Evolutionary conservation across 2,113 vertebrate genomes (phyloP).

Genomic region (Limnothrissa miodon): DNA sequence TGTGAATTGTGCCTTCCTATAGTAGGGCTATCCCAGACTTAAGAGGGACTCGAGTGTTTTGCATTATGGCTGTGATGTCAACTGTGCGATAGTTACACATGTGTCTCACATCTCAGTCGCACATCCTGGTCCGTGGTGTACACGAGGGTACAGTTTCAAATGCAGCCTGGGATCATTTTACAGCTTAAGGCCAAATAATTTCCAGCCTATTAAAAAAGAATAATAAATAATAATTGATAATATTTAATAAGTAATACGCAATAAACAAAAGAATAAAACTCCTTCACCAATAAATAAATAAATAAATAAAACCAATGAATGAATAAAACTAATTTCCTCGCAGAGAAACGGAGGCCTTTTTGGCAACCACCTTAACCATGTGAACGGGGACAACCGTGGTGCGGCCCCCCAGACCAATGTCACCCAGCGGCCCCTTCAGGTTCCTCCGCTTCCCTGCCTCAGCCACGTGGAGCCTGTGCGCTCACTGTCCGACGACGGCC

Average conservation of each 20-base stretch:
- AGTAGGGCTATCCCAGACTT: background rate
- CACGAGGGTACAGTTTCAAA: too few species aligned
- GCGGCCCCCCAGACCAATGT: slow-evolving; percentile 84
- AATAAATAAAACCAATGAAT: too few species aligned
- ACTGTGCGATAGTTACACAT: too few species aligned
- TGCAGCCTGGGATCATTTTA: background rate
- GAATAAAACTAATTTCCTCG: slow-evolving; percentile 16
- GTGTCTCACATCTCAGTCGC: too few species aligned
- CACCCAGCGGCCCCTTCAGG: slow-evolving; percentile 91
- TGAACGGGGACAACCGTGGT: slow-evolving; percentile 79
- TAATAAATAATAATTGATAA: too few species aligned
- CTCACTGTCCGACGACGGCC: slow-evolving; percentile 74
- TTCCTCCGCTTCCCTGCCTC: slow-evolving; percentile 81
- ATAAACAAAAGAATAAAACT: too few species aligned
- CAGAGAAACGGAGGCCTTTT: slow-evolving; percentile 94
- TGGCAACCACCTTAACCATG: slow-evolving; percentile 90
- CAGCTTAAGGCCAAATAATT: background rate
- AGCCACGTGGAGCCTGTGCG: slow-evolving; percentile 72
- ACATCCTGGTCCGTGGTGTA: too few species aligned
- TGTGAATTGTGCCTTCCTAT: background rate
- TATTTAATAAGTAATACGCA: too few species aligned
- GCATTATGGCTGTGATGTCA: too few species aligned
- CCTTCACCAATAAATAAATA: too few species aligned
- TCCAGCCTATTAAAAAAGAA: too few species aligned
- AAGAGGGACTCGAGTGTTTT: too few species aligned